These are phyloP conservation scores for Maniola jurtina DNA, from an alignment of 1,140 invertebrate genomes.

Conservation along the genomic window DNA sequence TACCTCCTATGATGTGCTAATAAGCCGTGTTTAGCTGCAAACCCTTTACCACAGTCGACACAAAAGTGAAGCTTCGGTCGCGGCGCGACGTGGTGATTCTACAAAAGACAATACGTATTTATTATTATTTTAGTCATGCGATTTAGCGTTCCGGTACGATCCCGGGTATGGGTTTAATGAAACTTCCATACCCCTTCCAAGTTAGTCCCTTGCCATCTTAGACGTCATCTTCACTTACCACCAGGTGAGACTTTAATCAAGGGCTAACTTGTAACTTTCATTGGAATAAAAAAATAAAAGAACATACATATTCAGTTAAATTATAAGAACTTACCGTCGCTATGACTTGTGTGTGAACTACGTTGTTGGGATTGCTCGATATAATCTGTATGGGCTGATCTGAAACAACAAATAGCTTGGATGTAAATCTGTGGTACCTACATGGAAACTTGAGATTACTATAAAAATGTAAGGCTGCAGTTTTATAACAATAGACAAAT, in stretches of 20 bases:
- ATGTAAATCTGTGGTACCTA: neutral
- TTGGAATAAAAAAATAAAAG: too few relatives aligned
- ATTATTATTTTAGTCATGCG: too few relatives aligned
- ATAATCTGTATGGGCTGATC: constrained; percentile 72
- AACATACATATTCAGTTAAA: too few relatives aligned
- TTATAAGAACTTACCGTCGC: constrained; percentile 62
- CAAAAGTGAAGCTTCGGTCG: constrained; percentile 89
- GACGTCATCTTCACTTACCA: too few relatives aligned
- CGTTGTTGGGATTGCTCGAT: constrained; percentile 64
- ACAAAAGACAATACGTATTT: constrained; percentile 3
- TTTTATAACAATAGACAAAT: too few relatives aligned
- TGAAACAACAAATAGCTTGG: constrained; percentile 39
- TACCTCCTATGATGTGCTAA: constrained; percentile 85
- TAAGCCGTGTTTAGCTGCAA: constrained; percentile 89
- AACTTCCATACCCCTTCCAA: too few relatives aligned
- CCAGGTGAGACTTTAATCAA: too few relatives aligned
- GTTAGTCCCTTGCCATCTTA: too few relatives aligned
- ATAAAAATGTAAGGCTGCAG: too few relatives aligned
- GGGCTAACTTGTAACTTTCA: too few relatives aligned
- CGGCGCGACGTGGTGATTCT: constrained; percentile 69
- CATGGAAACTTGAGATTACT: neutral
- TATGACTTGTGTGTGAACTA: constrained; percentile 74
- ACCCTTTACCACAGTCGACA: constrained; percentile 90
- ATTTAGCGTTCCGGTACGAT: too few relatives aligned
- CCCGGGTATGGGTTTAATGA: too few relatives aligned